phyloP scores from a whole-genome alignment of 2,113 vertebrate species.

The Oryzias woworae region DNA sequence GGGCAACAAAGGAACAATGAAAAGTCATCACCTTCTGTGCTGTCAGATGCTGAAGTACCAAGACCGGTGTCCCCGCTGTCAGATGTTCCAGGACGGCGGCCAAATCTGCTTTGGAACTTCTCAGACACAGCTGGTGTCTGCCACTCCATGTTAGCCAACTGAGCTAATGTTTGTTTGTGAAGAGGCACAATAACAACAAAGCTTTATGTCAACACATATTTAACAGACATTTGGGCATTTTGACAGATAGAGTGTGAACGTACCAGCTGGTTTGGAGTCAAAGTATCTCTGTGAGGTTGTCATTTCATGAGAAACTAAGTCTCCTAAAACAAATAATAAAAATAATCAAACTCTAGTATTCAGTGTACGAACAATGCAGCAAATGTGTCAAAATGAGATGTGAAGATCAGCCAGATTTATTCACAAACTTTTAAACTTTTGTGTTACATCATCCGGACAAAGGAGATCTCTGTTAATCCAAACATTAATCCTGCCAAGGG shows the following conservation, averaged over 20 bases:
- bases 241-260: slow-evolving; percentile 7
- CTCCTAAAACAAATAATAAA: slow-evolving; percentile 34
- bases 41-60: slow-evolving; percentile 84
- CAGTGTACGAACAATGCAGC: not conserved
- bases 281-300: slow-evolving; percentile 72
- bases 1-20: slow-evolving; percentile 26
- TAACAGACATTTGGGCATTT: not conserved
- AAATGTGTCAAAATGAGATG: not conserved
- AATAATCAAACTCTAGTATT: not conserved
- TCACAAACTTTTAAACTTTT: not conserved
- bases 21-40: slow-evolving; percentile 83
- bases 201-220: slow-evolving; percentile 11
- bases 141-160: slow-evolving; percentile 83
- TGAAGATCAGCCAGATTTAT: not conserved
- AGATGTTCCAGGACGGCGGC: slow-evolving; percentile 77
- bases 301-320: slow-evolving; percentile 59
- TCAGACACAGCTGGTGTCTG: slow-evolving; percentile 83
- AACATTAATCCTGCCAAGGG: not conserved
- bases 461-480: not conserved
- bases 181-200: slow-evolving; percentile 17
- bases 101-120: slow-evolving; percentile 82
- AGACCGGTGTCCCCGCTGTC: slow-evolving; percentile 82
- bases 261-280: slow-evolving; percentile 69
- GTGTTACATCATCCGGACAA: not conserved
- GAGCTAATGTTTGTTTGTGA: slow-evolving; percentile 43